A percentile compares a stretch with the other conserved stretches of the same genome.
phyloP scores from a whole-genome alignment of 2,888 invertebrate species.

The Tineola bisselliella region DNA sequence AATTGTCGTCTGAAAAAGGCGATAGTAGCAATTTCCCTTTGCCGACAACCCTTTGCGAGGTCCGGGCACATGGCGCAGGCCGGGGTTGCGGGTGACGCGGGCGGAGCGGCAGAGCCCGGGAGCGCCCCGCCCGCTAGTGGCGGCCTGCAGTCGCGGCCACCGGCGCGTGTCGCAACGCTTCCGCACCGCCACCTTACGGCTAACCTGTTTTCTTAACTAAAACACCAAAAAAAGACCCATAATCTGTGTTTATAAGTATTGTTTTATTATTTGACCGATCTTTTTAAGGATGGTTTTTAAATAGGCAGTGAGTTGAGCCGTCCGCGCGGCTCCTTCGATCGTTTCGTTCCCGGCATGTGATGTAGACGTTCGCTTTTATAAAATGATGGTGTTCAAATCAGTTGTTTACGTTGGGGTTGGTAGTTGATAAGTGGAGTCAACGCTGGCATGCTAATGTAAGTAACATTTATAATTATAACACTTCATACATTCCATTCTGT shows the following conservation, averaged over 20 bases:
- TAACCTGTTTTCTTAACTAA: slow-evolving; percentile 2
- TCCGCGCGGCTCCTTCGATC: slow-evolving; percentile 31
- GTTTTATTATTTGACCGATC: background rate
- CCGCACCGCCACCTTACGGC: slow-evolving; percentile 45
- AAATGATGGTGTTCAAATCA: slow-evolving; percentile 50
- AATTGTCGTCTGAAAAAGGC: slow-evolving; percentile 32
- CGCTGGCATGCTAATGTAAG: slow-evolving; percentile 67
- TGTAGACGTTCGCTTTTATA: slow-evolving; percentile 16
- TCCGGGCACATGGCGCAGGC: slow-evolving; percentile 14
- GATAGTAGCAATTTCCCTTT: slow-evolving; percentile 51
- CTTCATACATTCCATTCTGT: background rate
- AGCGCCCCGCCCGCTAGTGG: slow-evolving; percentile 64
- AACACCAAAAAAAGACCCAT: slow-evolving; percentile 1
- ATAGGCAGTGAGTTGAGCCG: background rate
- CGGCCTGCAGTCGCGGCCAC: slow-evolving; percentile 64
- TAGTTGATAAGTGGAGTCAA: slow-evolving; percentile 59
- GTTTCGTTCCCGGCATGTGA: slow-evolving; percentile 24
- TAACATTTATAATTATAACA: slow-evolving; percentile 24
- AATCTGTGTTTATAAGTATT: background rate
- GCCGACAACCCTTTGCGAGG: slow-evolving; percentile 55
- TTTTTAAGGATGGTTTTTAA: background rate
- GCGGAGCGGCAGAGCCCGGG: slow-evolving; percentile 37
- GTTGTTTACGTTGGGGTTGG: slow-evolving; percentile 45
- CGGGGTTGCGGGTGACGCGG: slow-evolving; percentile 24
- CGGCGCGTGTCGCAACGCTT: slow-evolving; percentile 60